Conservation (phyloP, 2,113 vertebrate species). For the Lipotes vexillifer region DNA sequence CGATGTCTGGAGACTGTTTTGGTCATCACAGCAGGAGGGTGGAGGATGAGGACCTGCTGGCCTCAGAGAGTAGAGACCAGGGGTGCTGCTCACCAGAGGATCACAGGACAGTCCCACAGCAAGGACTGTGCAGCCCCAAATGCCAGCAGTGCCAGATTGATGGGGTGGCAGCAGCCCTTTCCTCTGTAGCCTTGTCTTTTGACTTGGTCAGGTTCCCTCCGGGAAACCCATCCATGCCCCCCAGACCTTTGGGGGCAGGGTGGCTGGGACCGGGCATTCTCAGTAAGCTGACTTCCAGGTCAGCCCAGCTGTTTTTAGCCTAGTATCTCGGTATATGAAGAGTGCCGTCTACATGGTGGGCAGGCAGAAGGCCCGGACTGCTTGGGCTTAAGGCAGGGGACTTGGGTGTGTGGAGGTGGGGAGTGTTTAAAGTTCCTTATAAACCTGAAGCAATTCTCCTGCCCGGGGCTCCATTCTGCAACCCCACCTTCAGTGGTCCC, state of each 20-base stretch:
- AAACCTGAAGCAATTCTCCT: accelerated
- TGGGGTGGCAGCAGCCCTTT: background rate
- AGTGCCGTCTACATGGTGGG: background rate
- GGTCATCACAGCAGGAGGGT: background rate
- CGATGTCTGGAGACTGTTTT: background rate
- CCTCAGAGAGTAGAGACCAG: background rate
- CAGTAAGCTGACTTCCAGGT: background rate
- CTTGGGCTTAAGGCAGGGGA: background rate
- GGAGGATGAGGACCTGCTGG: background rate
- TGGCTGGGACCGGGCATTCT: background rate
- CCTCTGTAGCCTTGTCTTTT: background rate
- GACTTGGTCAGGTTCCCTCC: background rate
- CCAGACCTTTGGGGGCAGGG: no score
- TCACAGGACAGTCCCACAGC: background rate
- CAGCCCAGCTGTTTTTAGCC: background rate
- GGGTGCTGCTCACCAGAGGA: accelerated
- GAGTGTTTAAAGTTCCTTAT: background rate
- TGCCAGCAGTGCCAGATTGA: background rate
- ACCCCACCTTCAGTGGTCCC: no score
- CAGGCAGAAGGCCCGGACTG: no score
- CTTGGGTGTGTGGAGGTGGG: no score
- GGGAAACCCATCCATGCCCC: background rate
- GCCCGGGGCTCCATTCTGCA: background rate
- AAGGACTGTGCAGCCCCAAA: background rate
- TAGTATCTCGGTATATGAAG: background rate